Percentiles rank a stretch among this genome's conserved stretches.
Conservation (phyloP, 2,797 vertebrate genomes). For the Lutjanus argentimaculatus region DNA sequence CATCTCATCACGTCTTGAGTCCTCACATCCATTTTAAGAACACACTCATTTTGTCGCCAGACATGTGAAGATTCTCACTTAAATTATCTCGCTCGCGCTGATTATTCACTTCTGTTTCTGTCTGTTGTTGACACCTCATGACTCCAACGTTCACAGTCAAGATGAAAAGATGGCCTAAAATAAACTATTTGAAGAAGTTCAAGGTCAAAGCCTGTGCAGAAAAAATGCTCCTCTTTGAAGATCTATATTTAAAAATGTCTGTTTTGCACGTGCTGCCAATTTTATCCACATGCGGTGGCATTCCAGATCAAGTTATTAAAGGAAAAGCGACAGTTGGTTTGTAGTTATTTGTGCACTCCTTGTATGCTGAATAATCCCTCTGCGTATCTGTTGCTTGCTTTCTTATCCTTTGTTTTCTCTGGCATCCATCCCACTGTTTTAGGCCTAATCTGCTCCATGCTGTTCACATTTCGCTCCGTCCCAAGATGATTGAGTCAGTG, state of each 20-base stretch:
- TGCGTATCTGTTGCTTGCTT: slow-evolving; percentile 73
- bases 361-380: slow-evolving; percentile 72
- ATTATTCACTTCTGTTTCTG: slow-evolving; percentile 62
- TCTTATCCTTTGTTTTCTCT: slow-evolving; percentile 68
- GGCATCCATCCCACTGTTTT: slow-evolving; percentile 63
- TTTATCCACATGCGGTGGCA: slow-evolving; percentile 44
- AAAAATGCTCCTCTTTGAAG: slow-evolving; percentile 31
- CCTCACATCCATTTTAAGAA: slow-evolving; percentile 59
- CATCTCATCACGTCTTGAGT: slow-evolving; percentile 30
- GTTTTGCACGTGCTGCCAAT: slow-evolving; percentile 45
- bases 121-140: slow-evolving; percentile 68
- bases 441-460: slow-evolving; percentile 75
- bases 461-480: slow-evolving; percentile 66
- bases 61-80: slow-evolving; percentile 72
- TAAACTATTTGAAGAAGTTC: slow-evolving; percentile 58
- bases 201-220: slow-evolving; percentile 51
- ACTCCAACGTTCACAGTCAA: slow-evolving; percentile 53
- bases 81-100: slow-evolving; percentile 32
- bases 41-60: slow-evolving; percentile 45
- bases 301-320: slow-evolving; percentile 69
- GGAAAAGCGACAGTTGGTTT: slow-evolving; percentile 77
- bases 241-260: slow-evolving; percentile 64
- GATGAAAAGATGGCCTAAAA: slow-evolving; percentile 67
- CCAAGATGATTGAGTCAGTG: slow-evolving; percentile 56
- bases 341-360: slow-evolving; percentile 72